These are phyloP conservation scores for Xiphorhynchus erythropygius DNA, from an alignment of 2,797 vertebrate species.

Conservation along the genomic window DNA sequence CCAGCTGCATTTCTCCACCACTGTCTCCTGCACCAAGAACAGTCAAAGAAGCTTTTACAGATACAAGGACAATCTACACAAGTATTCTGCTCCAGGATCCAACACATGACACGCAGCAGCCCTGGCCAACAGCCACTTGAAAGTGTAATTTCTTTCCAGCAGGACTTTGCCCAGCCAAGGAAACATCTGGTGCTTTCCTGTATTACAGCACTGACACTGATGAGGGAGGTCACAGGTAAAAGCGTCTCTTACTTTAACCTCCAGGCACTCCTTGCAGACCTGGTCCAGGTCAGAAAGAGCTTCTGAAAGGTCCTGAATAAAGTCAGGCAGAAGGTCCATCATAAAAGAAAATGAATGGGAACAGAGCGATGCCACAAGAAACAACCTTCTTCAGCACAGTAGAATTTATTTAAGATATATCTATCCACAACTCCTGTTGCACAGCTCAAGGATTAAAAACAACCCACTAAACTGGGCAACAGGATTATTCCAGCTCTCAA, in stretches of 20 bases:
- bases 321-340: not conserved
- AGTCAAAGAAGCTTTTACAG: not conserved
- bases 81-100: not conserved
- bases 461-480: not conserved
- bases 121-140: not conserved
- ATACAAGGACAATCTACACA: not conserved
- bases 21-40: too few relatives aligned
- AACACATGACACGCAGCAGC: not conserved
- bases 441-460: not conserved
- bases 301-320: not conserved
- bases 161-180: slow-evolving; percentile 33
- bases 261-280: not conserved
- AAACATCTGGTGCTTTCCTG: not conserved
- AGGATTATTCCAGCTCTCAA: not conserved
- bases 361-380: not conserved
- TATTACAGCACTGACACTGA: not conserved
- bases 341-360: not conserved
- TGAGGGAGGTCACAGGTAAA: not conserved
- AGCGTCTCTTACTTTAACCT: not conserved
- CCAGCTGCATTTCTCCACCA: not conserved
- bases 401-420: not conserved
- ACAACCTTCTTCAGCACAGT: not conserved
- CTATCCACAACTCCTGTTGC: not conserved
- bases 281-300: not conserved
- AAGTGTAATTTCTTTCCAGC: not conserved